Percentiles rank a stretch among this genome's conserved stretches.
Conservation (phyloP, 2,797 vertebrate species). For the Danio choprae region DNA sequence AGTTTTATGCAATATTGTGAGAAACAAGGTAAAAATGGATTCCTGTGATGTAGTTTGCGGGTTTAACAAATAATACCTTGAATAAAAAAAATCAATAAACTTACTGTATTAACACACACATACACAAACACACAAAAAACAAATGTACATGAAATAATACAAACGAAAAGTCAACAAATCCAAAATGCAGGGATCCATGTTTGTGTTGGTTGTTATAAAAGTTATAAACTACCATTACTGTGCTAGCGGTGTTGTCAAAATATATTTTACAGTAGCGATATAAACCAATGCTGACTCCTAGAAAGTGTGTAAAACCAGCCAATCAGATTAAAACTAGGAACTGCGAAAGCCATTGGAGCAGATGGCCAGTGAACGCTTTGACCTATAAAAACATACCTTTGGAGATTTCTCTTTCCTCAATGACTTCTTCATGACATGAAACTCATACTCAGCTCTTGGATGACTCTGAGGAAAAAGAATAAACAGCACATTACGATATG, state of each 20-base stretch:
- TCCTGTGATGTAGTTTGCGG: no score
- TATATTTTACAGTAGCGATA: background rate
- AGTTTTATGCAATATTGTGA: no score
- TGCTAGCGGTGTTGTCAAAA: background rate
- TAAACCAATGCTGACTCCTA: background rate
- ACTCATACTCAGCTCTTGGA: constrained; percentile 91
- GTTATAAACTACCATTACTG: background rate
- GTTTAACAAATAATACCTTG: no score
- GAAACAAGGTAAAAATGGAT: no score
- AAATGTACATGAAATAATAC: no score
- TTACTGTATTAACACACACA: no score
- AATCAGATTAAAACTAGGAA: background rate
- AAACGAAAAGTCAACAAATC: no score
- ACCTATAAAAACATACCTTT: constrained; percentile 77
- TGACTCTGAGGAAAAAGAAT: constrained; percentile 82
- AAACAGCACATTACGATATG: constrained; percentile 29
- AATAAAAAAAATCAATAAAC: no score
- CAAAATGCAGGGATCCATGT: no score
- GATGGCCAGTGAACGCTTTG: background rate
- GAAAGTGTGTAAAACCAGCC: background rate
- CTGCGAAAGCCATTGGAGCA: background rate
- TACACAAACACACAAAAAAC: no score
- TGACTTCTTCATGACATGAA: constrained; percentile 87
- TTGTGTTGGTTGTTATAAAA: no score
- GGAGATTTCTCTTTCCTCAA: constrained; percentile 78